Evolutionary conservation across 1,140 invertebrate species (phyloP).

Genomic region (Formica exsecta): DNA sequence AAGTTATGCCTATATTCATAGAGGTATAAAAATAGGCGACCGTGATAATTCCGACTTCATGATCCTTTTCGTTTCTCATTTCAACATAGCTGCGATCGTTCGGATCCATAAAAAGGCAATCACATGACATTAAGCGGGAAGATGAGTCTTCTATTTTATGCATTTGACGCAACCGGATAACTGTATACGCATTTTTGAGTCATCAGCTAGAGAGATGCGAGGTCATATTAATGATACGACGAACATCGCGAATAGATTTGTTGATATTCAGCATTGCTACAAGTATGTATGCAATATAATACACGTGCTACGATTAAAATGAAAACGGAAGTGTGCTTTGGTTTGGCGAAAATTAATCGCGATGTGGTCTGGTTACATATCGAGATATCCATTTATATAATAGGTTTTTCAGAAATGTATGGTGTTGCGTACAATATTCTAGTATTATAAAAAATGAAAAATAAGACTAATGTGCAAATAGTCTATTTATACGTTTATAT

Average conservation of each 20-base stretch:
- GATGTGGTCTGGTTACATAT: not conserved
- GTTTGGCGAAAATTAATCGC: not conserved
- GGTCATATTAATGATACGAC: constrained; percentile 40
- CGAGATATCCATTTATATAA: not conserved
- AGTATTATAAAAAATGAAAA: constrained; percentile 11
- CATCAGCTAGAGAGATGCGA: constrained; percentile 67
- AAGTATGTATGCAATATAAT: not conserved
- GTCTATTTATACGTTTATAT: not conserved
- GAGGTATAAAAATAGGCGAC: constrained; percentile 23
- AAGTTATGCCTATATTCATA: not conserved
- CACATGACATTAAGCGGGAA: constrained; percentile 71
- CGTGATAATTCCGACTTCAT: constrained; percentile 70
- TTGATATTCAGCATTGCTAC: not conserved
- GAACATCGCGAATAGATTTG: constrained; percentile 1
- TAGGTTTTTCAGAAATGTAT: not conserved
- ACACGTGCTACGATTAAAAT: not conserved
- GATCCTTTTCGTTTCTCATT: constrained; percentile 74
- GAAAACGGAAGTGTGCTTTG: not conserved
- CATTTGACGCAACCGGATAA: constrained; percentile 53
- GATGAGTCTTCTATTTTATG: constrained; percentile 46
- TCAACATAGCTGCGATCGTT: constrained; percentile 63
- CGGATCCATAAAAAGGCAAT: constrained; percentile 82
- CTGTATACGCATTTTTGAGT: constrained; percentile 63
- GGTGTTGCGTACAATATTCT: not conserved
- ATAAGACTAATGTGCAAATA: not conserved